Base-by-base conservation (phyloP, 2,888 invertebrate genomes). In the Trichacis sp. region DNA sequence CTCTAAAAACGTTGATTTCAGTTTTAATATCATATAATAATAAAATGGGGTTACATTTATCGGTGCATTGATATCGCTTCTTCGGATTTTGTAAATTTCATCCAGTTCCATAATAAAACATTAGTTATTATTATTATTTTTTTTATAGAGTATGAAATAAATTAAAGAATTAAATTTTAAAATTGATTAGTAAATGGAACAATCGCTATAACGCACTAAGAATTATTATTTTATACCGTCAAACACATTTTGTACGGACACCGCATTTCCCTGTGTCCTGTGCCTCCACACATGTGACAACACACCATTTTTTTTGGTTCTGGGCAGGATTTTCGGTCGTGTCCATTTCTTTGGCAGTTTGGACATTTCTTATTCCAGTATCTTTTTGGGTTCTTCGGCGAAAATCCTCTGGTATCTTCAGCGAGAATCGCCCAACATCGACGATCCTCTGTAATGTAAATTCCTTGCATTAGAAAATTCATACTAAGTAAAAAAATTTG, bases 201-300 rank as follows among this genome's bases (percentile, higher is more conserved):
- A n/a, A n/a, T n/a, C n/a, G n/a, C n/a, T n/a, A 5, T 24, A 8
- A 24, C 24, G 24, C 24, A 24, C 3, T 40, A 12, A 33, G 11
- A 42, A 40, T 12, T 14, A 1, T 8, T 9, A 20, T 45, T 33
- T 76, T 87, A 85, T 85, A 93, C 92, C 76, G 90, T 89, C 59
- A 91, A 86, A 73, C 93, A 93, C 71, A 91, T 88, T 73, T 89
- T 90, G 58, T 88, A 87, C 0, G 92, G 92, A 79, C 93, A 93
- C 36, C 90, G 86, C 0, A 88, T 87, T 71, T 90, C 91, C 15
- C 79, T 82, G 78, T 93, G 93, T 0, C 91, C 92, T 0, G 77
- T 74, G 4, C 77, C 78, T n/a, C 92, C 93, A 73, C 93, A 93
- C 86, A 92, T 89, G 74, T 85, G 86, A 79, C 93, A 93, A 29